phyloP scores from a whole-genome alignment of 2,113 vertebrate species.

The Paracanthobrama guichenoti region DNA sequence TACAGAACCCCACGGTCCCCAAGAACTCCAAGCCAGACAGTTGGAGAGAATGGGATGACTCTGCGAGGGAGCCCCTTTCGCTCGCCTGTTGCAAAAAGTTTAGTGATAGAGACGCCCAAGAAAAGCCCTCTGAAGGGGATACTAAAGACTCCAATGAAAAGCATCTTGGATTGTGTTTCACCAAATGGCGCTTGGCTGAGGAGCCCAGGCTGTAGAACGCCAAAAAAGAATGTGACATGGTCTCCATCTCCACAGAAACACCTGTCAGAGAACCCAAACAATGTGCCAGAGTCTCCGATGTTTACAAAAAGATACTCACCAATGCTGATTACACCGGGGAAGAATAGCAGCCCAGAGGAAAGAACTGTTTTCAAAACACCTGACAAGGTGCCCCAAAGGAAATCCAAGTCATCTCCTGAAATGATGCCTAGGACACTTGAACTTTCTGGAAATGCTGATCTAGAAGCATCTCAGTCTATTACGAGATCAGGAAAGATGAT shows the following conservation, averaged over 20 bases:
- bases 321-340: conserved; percentile 51
- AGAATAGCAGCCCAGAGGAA: conserved; percentile 43
- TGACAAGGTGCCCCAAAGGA: conserved; percentile 55
- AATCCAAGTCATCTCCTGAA: conserved; percentile 38
- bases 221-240: conserved; percentile 70
- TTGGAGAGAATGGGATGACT: conserved; percentile 44
- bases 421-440: conserved; percentile 33
- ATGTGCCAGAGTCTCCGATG: conserved; percentile 67
- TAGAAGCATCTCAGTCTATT: background rate
- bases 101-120: conserved; percentile 54
- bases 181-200: conserved; percentile 39
- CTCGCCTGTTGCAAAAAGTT: conserved; percentile 54
- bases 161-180: conserved; percentile 44
- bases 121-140: conserved; percentile 65
- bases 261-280: conserved; percentile 56
- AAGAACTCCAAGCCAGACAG: conserved; percentile 46
- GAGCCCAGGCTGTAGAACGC: conserved; percentile 58
- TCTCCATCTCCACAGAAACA: conserved; percentile 70
- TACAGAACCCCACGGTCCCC: conserved; percentile 57
- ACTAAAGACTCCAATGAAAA: conserved; percentile 67
- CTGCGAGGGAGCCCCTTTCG: conserved; percentile 65
- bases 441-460: conserved; percentile 45
- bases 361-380: conserved; percentile 62
- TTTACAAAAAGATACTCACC: conserved; percentile 56
- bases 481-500: conserved; percentile 33